Percentiles rank a stretch among this genome's conserved stretches.
These are phyloP conservation scores for Tinea pellionella DNA, from an alignment of 2,888 invertebrate genomes.

Conservation along the genomic window DNA sequence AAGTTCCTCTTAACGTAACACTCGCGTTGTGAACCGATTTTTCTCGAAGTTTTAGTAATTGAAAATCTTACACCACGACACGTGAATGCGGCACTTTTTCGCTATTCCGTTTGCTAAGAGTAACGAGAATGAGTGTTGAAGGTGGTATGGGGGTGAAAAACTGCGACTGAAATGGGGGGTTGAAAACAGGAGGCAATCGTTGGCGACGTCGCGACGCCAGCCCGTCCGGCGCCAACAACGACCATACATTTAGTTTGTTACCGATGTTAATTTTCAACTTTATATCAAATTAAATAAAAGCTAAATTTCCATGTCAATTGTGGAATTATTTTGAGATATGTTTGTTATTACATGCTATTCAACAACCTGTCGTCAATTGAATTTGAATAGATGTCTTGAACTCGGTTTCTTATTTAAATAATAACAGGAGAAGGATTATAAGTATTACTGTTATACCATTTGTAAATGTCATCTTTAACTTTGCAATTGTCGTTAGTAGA, in stretches of 20 bases:
- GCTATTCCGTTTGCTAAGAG: background rate
- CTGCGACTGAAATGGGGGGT: background rate
- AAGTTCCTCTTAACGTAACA: no score
- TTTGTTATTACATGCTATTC: slow-evolving; percentile 23
- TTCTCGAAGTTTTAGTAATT: no score
- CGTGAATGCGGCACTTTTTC: background rate
- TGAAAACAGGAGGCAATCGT: slow-evolving; percentile 20
- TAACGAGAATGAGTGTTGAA: background rate
- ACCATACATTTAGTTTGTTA: slow-evolving; percentile 22
- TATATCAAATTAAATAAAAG: background rate
- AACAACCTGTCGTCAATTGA: slow-evolving; percentile 17
- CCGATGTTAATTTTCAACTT: background rate
- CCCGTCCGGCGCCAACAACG: slow-evolving; percentile 51
- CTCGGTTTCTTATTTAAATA: background rate
- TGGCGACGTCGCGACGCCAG: slow-evolving; percentile 65
- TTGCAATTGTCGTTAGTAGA: background rate
- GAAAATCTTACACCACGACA: background rate
- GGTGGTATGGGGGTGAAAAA: background rate
- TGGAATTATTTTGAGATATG: background rate
- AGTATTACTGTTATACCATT: background rate
- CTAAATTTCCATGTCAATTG: background rate
- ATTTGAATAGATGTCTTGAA: background rate
- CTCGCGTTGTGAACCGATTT: no score
- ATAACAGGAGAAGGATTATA: background rate
- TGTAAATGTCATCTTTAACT: background rate